phyloP scores from a whole-genome alignment of 2,797 vertebrate genomes.

The Thalassophryne amazonica region DNA sequence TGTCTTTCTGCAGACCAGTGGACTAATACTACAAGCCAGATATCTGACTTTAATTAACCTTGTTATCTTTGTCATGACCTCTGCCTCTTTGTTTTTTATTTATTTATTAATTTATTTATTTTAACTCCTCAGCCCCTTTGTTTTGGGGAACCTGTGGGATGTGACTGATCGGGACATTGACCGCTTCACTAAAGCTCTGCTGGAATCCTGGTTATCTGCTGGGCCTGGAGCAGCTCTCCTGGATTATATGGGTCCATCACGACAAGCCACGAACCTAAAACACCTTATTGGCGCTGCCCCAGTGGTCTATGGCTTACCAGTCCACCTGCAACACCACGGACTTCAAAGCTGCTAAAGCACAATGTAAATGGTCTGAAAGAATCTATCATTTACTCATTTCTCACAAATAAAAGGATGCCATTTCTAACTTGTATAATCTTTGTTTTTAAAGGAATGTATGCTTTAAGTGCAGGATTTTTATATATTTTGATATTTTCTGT shows the following conservation, averaged over 20 bases:
- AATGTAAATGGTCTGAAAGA: not conserved
- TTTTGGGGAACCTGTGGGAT: slow-evolving; percentile 93
- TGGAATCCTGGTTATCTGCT: slow-evolving; percentile 85
- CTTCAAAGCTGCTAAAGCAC: not conserved
- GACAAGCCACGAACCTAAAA: slow-evolving; percentile 85
- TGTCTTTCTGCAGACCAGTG: no score
- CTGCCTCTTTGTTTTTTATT: not conserved
- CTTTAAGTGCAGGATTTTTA: no score
- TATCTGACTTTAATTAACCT: not conserved
- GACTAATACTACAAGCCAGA: no score
- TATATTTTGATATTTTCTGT: no score
- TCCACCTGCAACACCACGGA: slow-evolving; percentile 71
- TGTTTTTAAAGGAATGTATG: no score
- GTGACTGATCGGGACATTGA: slow-evolving; percentile 94
- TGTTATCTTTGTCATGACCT: not conserved
- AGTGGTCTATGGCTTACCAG: slow-evolving; percentile 87
- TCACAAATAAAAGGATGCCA: no score
- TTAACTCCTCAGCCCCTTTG: slow-evolving; percentile 73
- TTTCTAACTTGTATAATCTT: not conserved
- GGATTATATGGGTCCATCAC: slow-evolving; percentile 76
- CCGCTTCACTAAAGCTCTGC: slow-evolving; percentile 84
- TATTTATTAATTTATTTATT: no score
- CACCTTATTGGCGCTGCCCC: slow-evolving; percentile 90
- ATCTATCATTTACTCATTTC: not conserved
- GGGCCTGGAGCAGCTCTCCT: slow-evolving; percentile 81